These are phyloP conservation scores for Gallinago undulata DNA, from an alignment of 2,113 vertebrate species.

Conservation along the genomic window DNA sequence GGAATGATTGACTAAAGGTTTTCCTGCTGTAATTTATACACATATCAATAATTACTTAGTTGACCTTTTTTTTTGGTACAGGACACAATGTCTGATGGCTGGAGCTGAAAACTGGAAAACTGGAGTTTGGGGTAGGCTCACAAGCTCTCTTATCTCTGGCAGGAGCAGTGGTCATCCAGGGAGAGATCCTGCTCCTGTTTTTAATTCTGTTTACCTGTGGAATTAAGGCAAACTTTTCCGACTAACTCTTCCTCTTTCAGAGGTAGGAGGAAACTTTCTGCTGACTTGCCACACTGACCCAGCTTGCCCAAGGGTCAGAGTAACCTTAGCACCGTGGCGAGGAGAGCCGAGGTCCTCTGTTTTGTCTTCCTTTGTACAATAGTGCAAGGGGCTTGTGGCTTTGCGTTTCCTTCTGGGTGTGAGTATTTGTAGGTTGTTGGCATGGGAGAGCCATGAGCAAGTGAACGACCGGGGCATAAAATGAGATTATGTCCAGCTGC, in stretches of 20 bases:
- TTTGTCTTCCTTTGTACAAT: neutral
- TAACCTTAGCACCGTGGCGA: rapidly evolving
- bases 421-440: neutral
- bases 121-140: neutral
- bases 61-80: neutral
- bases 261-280: neutral
- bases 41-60: neutral
- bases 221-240: neutral
- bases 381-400: neutral
- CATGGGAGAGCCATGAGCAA: neutral
- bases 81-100: neutral
- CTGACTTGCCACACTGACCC: neutral
- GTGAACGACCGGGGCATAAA: rapidly evolving
- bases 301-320: rapidly evolving
- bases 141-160: neutral
- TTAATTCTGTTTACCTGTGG: neutral
- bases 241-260: neutral
- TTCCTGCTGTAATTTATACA: slow-evolving; percentile 18
- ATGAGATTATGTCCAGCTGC: neutral
- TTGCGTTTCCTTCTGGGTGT: neutral
- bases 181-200: neutral
- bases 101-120: neutral
- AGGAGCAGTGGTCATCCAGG: neutral
- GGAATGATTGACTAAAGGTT: slow-evolving; percentile 10
- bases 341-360: neutral